A percentile compares a stretch with the other conserved stretches of the same genome.
Evolutionary conservation across 2,888 invertebrate species (phyloP).

Genomic region (Dasysyrphus albostriatus): DNA sequence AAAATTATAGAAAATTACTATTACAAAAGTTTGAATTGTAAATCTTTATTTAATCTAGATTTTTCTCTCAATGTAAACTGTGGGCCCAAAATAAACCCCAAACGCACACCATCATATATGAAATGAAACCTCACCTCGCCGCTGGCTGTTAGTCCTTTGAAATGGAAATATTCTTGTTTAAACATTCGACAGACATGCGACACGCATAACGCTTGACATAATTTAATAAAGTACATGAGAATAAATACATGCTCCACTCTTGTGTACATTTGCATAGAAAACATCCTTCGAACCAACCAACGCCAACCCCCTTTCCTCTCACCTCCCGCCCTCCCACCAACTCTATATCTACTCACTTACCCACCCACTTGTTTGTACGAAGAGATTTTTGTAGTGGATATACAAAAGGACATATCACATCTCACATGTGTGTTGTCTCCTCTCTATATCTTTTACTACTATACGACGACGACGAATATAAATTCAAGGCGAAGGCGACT

Average conservation of each 20-base stretch:
- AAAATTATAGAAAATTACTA: too few species aligned
- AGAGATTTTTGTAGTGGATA: constrained; percentile 11
- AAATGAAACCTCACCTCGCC: constrained; percentile 12
- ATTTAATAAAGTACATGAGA: constrained; percentile 73
- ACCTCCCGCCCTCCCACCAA: not conserved
- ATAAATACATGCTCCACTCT: constrained; percentile 58
- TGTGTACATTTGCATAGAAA: constrained; percentile 70
- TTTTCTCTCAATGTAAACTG: not conserved
- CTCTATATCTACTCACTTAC: not conserved
- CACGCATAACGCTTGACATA: constrained; percentile 75
- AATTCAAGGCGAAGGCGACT: constrained; percentile 69
- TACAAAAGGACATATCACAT: constrained; percentile 39
- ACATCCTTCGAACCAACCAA: constrained; percentile 6
- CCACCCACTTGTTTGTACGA: not conserved
- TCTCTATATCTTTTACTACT: not conserved
- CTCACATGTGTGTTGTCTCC: constrained; percentile 13
- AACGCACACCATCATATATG: constrained; percentile 9
- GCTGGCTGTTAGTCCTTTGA: constrained; percentile 56
- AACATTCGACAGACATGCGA: constrained; percentile 76
- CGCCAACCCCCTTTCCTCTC: not conserved
- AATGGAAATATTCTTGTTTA: constrained; percentile 75
- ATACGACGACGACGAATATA: constrained; percentile 45
- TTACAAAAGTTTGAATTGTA: too few species aligned
- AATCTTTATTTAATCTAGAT: not conserved
- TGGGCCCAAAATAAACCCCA: not conserved